phyloP scores from a whole-genome alignment of 2,888 invertebrate genomes.

The Pyrrhia umbra region DNA sequence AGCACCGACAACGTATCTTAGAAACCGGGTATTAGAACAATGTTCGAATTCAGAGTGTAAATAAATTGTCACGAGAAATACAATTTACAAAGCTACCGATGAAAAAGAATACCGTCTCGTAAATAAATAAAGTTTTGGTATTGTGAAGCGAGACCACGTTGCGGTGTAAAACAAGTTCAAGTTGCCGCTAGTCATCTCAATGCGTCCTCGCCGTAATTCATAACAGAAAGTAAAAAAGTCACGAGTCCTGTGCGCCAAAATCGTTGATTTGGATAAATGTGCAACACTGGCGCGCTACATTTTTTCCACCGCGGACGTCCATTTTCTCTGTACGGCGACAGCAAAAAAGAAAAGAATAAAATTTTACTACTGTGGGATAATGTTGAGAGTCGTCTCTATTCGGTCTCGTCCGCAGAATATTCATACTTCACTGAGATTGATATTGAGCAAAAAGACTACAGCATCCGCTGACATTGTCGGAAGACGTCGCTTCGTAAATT shows the following conservation, averaged over 20 bases:
- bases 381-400: slow-evolving; percentile 26
- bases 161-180: slow-evolving; percentile 30
- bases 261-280: slow-evolving; percentile 57
- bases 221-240: slow-evolving; percentile 52
- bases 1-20: no score
- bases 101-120: no score
- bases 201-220: slow-evolving; percentile 51
- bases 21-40: no score
- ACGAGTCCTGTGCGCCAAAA: slow-evolving; percentile 41
- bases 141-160: no score
- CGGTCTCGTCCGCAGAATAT: slow-evolving; percentile 31
- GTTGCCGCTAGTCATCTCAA: slow-evolving; percentile 36
- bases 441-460: slow-evolving; percentile 43
- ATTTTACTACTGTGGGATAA: slow-evolving; percentile 43
- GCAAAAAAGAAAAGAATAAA: slow-evolving; percentile 52
- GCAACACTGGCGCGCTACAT: slow-evolving; percentile 48
- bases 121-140: no score
- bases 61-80: no score
- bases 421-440: slow-evolving; percentile 52
- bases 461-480: slow-evolving; percentile 17
- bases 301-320: slow-evolving; percentile 49
- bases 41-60: no score
- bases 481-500: slow-evolving; percentile 46
- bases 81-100: no score
- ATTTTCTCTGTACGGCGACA: slow-evolving; percentile 43